Evolutionary conservation across 92 coral and sea anemone species (phyloP).

Genomic region (Parazoanthus atlanticus): DNA sequence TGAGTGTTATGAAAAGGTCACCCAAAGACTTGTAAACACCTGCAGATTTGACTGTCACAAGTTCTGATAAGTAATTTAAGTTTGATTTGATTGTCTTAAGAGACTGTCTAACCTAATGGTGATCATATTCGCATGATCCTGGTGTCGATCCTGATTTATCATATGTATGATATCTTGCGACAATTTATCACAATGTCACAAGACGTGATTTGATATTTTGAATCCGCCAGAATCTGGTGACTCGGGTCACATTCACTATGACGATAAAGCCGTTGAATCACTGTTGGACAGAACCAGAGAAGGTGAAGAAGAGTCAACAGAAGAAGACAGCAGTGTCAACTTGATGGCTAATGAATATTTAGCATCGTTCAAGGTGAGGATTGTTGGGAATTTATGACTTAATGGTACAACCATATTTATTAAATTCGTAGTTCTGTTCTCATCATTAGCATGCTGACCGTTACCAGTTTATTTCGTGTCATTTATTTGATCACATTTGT

Average conservation of each 20-base stretch:
- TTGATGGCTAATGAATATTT: conserved; percentile 94
- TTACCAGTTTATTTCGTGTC: neutral
- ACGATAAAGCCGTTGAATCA: conserved; percentile 81
- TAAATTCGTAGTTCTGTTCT: too few relatives aligned
- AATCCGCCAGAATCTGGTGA: conserved; percentile 81
- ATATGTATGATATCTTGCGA: neutral
- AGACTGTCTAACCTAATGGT: neutral
- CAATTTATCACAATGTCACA: neutral
- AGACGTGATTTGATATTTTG: neutral
- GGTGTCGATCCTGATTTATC: neutral
- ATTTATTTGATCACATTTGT: too few relatives aligned
- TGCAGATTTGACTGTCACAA: neutral
- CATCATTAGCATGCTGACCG: too few relatives aligned
- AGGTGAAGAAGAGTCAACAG: conserved; percentile 65
- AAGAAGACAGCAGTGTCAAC: conserved; percentile 64
- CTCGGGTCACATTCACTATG: conserved; percentile 92
- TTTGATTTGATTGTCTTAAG: neutral
- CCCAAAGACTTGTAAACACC: neutral
- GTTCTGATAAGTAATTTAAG: neutral
- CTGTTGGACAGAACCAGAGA: conserved; percentile 79
- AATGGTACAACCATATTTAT: neutral
- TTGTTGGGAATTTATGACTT: neutral
- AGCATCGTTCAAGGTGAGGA: conserved; percentile 91
- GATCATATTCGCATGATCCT: neutral
- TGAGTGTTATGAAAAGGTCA: neutral